phyloP scores from a whole-genome alignment of 2,888 invertebrate genomes.

The Portevinia maculata region DNA sequence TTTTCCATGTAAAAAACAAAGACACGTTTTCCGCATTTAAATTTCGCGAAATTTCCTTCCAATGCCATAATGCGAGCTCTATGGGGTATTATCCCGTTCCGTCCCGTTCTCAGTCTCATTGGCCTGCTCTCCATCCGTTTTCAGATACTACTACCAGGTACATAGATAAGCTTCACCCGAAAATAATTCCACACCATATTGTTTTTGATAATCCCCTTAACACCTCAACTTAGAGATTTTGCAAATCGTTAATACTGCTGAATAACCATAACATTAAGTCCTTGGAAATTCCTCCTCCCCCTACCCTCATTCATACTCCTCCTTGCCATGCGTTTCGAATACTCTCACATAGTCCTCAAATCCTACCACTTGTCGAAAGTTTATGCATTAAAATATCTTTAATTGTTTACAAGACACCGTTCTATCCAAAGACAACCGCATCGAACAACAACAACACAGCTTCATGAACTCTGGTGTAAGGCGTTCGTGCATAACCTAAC shows the following conservation, averaged over 20 bases:
- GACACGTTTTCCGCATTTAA: constrained; percentile 23
- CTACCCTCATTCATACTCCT: too few relatives aligned
- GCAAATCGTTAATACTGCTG: constrained; percentile 46
- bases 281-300: constrained; percentile 11
- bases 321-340: background rate
- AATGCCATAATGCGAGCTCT: background rate
- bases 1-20: constrained; percentile 13
- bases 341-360: too few relatives aligned
- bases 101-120: background rate
- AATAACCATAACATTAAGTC: constrained; percentile 61
- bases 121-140: background rate
- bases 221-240: constrained; percentile 48
- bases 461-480: constrained; percentile 17
- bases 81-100: background rate
- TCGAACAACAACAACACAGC: constrained; percentile 9
- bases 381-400: constrained; percentile 72
- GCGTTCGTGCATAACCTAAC: constrained; percentile 69
- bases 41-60: constrained; percentile 6
- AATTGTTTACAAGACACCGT: constrained; percentile 73
- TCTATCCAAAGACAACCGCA: constrained; percentile 43
- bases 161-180: background rate
- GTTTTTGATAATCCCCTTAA: constrained; percentile 29
- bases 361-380: constrained; percentile 42
- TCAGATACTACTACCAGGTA: too few relatives aligned
- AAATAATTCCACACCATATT: constrained; percentile 15